Percentiles rank a stretch among this genome's conserved stretches.
Evolutionary conservation across 2,113 vertebrate genomes (phyloP).

Genomic region (Lontra canadensis): DNA sequence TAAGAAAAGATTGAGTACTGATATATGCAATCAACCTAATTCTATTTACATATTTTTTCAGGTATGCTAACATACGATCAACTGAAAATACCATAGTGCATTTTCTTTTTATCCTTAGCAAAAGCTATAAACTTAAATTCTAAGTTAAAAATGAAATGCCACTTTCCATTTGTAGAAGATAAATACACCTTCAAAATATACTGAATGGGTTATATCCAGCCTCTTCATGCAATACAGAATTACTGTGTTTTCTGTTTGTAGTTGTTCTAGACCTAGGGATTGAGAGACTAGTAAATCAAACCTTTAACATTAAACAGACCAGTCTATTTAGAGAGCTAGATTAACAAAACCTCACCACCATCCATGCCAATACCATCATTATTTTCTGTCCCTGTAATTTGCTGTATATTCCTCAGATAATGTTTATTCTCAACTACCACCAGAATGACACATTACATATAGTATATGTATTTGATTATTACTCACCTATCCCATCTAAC

Average conservation of each 20-base stretch:
- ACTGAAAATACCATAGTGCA: neutral
- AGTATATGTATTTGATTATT: neutral
- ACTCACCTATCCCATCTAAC: rapidly evolving
- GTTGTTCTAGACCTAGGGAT: neutral
- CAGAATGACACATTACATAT: neutral
- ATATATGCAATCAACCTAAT: neutral
- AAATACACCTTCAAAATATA: neutral
- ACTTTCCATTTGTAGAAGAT: constrained; percentile 3
- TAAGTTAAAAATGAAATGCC: constrained; percentile 41
- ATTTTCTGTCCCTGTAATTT: neutral
- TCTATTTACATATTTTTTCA: constrained; percentile 33
- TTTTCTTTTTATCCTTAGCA: constrained; percentile 15
- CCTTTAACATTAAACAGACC: neutral
- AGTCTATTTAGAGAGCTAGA: neutral
- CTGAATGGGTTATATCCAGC: neutral
- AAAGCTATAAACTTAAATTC: neutral
- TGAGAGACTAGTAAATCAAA: neutral
- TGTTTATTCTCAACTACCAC: neutral
- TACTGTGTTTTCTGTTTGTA: neutral
- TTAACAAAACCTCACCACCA: neutral
- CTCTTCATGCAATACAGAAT: neutral
- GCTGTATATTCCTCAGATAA: neutral
- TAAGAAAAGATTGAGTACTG: neutral
- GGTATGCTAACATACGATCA: neutral
- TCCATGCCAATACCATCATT: neutral